These are phyloP conservation scores for Epinotia brunnichana DNA, from an alignment of 2,888 invertebrate species.

Conservation along the genomic window DNA sequence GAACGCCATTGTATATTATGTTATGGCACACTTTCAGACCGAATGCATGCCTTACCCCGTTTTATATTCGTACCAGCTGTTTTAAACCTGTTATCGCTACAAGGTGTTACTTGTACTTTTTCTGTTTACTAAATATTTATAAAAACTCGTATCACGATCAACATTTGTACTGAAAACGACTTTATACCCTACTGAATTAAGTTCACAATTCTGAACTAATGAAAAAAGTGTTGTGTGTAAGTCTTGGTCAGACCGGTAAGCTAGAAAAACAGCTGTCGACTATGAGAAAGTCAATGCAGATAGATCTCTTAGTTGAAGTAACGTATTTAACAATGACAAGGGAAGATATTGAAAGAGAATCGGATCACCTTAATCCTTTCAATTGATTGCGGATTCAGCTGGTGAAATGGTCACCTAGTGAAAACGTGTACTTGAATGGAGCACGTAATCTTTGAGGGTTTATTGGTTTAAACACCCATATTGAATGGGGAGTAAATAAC, in stretches of 20 bases:
- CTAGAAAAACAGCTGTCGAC: slow-evolving; percentile 41
- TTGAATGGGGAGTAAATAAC: slow-evolving; percentile 8
- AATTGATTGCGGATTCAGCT: slow-evolving; percentile 6
- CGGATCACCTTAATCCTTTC: slow-evolving; percentile 31
- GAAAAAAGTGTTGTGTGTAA: background rate
- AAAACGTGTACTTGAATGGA: slow-evolving; percentile 1
- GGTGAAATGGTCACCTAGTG: slow-evolving; percentile 21
- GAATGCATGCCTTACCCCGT: slow-evolving; percentile 9
- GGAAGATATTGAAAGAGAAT: slow-evolving; percentile 28
- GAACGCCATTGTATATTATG: slow-evolving; percentile 10
- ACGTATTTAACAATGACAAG: slow-evolving; percentile 15
- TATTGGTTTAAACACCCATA: slow-evolving; percentile 7
- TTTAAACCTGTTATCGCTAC: slow-evolving; percentile 40
- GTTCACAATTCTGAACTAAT: background rate
- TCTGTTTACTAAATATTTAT: slow-evolving; percentile 23
- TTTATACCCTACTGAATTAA: background rate
- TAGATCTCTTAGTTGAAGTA: slow-evolving; percentile 22
- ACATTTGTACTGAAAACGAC: background rate
- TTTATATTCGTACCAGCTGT: slow-evolving; percentile 33
- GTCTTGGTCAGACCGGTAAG: slow-evolving; percentile 12
- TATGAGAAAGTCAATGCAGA: slow-evolving; percentile 36
- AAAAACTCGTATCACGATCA: background rate
- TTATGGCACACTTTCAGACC: slow-evolving; percentile 22
- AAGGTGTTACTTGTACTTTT: slow-evolving; percentile 39
- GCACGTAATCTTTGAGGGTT: slow-evolving; percentile 14